phyloP scores from a whole-genome alignment of 2,113 vertebrate genomes.

The Phalacrocorax brasilianus region DNA sequence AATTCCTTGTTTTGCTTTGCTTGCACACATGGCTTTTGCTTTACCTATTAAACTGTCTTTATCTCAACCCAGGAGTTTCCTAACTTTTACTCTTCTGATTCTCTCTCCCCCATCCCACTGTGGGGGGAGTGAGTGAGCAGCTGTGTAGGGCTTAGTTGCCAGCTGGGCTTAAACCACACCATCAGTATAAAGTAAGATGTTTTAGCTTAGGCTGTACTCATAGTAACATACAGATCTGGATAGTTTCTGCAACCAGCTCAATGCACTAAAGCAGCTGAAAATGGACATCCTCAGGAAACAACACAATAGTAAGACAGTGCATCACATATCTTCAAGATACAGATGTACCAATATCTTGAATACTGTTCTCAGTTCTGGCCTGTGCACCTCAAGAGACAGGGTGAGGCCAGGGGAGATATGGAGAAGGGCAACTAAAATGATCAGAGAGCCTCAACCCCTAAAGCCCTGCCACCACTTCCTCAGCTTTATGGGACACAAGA shows the following conservation, averaged over 20 bases:
- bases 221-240: neutral
- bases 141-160: no score
- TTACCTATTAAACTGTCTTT: no score
- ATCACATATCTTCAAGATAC: neutral
- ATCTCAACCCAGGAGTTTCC: no score
- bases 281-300: neutral
- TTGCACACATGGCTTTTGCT: no score
- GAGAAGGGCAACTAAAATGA: neutral
- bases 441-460: neutral
- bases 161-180: no score
- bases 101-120: no score
- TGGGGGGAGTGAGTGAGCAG: no score
- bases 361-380: neutral
- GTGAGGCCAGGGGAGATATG: accelerated
- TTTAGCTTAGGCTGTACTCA: neutral
- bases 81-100: no score
- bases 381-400: neutral
- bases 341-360: neutral
- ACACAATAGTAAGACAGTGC: neutral
- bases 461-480: neutral
- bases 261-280: neutral
- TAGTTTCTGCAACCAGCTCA: no score
- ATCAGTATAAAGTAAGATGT: neutral
- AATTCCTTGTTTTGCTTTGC: no score
- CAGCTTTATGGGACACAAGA: neutral